Evolutionary conservation across 2,888 invertebrate species (phyloP), one percentile per base, ranked within the genome.

Genomic region (Bugula neritina): DNA sequence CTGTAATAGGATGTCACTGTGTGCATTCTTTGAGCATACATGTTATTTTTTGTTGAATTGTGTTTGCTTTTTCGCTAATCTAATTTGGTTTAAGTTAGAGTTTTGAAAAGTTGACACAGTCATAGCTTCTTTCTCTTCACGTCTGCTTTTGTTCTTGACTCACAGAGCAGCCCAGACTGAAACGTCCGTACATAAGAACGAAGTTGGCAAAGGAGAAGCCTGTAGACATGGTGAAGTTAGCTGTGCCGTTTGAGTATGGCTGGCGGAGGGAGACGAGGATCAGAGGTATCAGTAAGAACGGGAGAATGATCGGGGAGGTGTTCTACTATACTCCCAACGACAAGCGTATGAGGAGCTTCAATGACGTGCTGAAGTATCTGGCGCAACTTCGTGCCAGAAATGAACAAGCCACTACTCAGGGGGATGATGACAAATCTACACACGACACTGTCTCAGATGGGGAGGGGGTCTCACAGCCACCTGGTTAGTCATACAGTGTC

Each of bases 261-360:
- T 96, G 96, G 96, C 91, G 91, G 79, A 87, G 96, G n/a, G 92
- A 94, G 82, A 95, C 95, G 0, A 88, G 93, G 72, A 93, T 96
- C 79, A 89, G 91, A 75, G 92, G 92, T 2, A 88, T 95, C 10
- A 93, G 92, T 3, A 90, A 91, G 77, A 75, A 81, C n/a, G 82
- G 82, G 27, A 43, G 31, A 23, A 79, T 83, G 35, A 77, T 81
- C 3, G 83, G 97, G n/a, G 96, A 97, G 81, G 96, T 98, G 69
- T 89, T 90, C 73, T 98, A 98, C 85, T 89, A 90, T 75, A 87
- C 89, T 69, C 90, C 90, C 0, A 88, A 88, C 80, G 89, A 89
- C 54, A 88, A 88, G 78, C 87, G 87, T 73, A 86, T 90, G 79
- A 87, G 87, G 75, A 88, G 87, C 75, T 88, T 87, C 80, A 86